Percentiles rank a stretch among this genome's conserved stretches.
Conservation (phyloP, 2,888 invertebrate genomes). For the Dromius quadrimaculatus region DNA sequence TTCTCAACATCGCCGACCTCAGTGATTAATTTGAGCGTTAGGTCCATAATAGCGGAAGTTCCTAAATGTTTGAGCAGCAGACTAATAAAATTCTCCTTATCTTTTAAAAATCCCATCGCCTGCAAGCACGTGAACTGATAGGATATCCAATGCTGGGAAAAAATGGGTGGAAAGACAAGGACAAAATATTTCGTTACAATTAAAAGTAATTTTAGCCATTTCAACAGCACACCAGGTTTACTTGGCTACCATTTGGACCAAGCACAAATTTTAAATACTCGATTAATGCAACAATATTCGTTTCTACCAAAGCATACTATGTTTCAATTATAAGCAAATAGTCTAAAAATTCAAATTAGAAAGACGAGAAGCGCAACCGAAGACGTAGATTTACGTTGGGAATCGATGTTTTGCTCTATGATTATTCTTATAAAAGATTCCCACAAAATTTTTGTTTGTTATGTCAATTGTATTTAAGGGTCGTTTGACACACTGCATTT, state of each 20-base stretch:
- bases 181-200: slow-evolving; percentile 30
- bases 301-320: background rate
- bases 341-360: too few relatives aligned
- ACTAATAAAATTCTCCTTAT: slow-evolving; percentile 87
- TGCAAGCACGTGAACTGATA: slow-evolving; percentile 92
- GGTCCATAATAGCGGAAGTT: slow-evolving; percentile 95
- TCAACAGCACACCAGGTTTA: background rate
- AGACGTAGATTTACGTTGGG: too few relatives aligned
- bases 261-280: slow-evolving; percentile 7
- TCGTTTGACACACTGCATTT: too few relatives aligned
- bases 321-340: too few relatives aligned
- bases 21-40: slow-evolving; percentile 86
- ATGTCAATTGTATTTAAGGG: too few relatives aligned
- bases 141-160: slow-evolving; percentile 86
- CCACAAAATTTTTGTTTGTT: too few relatives aligned
- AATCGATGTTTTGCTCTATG: too few relatives aligned
- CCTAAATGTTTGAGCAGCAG: slow-evolving; percentile 90
- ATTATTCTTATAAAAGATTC: too few relatives aligned
- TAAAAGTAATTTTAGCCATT: slow-evolving; percentile 10
- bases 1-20: slow-evolving; percentile 83
- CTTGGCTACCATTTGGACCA: slow-evolving; percentile 34
- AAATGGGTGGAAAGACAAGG: slow-evolving; percentile 26
- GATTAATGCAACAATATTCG: background rate
- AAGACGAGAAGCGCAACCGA: too few relatives aligned
- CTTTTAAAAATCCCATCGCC: slow-evolving; percentile 92